A percentile compares a stretch with the other conserved stretches of the same genome.
Evolutionary conservation across 2,888 invertebrate species (phyloP).

Genomic region (Phytoseiulus persimilis): DNA sequence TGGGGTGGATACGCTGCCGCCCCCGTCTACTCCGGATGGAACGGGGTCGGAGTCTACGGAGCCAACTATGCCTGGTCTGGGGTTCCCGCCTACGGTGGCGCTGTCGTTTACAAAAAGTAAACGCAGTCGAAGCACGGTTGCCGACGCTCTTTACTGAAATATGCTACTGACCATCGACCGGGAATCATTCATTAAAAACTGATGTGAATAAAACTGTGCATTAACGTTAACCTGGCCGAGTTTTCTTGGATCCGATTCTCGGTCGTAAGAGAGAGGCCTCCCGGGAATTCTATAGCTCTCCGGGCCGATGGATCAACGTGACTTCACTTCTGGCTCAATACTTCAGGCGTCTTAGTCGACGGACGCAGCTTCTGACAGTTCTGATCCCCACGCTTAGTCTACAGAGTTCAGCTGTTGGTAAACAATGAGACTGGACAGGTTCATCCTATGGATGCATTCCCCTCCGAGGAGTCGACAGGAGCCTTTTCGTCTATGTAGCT

Average conservation of each 20-base stretch:
- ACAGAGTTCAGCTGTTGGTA: too few relatives aligned
- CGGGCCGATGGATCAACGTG: too few relatives aligned
- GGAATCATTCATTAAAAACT: not conserved
- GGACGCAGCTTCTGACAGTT: too few relatives aligned
- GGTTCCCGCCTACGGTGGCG: not conserved
- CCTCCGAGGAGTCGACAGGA: too few relatives aligned
- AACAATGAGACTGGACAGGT: too few relatives aligned
- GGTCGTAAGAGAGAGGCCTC: too few relatives aligned
- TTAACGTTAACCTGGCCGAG: not conserved
- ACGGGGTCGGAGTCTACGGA: not conserved
- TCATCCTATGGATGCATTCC: too few relatives aligned
- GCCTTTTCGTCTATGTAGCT: too few relatives aligned
- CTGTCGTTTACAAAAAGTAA: not conserved
- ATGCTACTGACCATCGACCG: not conserved
- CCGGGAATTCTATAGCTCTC: too few relatives aligned
- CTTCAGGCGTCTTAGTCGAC: too few relatives aligned
- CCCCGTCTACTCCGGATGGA: not conserved
- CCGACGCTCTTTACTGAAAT: not conserved
- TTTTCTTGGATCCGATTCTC: not conserved
- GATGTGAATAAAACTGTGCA: slow-evolving; percentile 5
- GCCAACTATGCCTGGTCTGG: not conserved
- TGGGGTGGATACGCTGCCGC: not conserved
- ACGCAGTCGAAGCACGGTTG: not conserved
- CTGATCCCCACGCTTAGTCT: too few relatives aligned
- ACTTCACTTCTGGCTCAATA: too few relatives aligned